phyloP scores from a whole-genome alignment of 2,888 invertebrate genomes.

The Chymomyza procnemis region DNA sequence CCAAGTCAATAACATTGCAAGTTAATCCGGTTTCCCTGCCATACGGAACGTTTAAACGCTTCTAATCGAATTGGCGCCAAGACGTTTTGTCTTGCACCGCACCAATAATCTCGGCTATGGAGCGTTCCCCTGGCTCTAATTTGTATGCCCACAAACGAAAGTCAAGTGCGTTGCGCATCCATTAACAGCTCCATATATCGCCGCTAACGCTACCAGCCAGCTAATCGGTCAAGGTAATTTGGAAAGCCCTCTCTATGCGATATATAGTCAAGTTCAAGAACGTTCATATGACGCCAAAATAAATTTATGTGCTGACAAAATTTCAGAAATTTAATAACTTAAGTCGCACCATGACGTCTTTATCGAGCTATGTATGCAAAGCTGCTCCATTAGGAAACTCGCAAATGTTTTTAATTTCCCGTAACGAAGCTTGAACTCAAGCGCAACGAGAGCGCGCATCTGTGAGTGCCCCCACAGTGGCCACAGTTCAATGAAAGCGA shows the following conservation, averaged over 20 bases:
- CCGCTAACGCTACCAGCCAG: background rate
- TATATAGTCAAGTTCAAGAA: background rate
- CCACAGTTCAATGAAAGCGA: conserved; percentile 2
- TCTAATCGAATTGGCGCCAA: conserved; percentile 60
- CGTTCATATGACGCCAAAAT: background rate
- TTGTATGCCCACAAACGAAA: background rate
- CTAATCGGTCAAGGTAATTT: background rate
- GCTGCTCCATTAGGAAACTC: conserved; percentile 34
- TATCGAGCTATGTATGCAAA: conserved; percentile 37
- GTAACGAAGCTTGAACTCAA: conserved; percentile 26
- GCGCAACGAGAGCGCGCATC: background rate
- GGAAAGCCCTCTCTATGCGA: background rate
- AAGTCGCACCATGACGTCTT: conserved; percentile 8
- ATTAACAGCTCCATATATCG: background rate
- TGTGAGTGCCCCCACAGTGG: too few species aligned
- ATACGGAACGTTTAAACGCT: conserved; percentile 17
- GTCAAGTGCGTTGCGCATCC: background rate
- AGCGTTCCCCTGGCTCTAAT: background rate
- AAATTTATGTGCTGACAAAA: background rate
- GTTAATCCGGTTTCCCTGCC: conserved; percentile 57
- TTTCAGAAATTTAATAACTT: background rate
- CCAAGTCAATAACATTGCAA: conserved; percentile 17
- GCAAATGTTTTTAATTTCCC: conserved; percentile 57
- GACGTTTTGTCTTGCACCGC: conserved; percentile 51
- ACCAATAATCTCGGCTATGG: background rate